These are phyloP conservation scores for Rhinoraja longicauda DNA, from an alignment of 2,797 vertebrate species.

Conservation along the genomic window DNA sequence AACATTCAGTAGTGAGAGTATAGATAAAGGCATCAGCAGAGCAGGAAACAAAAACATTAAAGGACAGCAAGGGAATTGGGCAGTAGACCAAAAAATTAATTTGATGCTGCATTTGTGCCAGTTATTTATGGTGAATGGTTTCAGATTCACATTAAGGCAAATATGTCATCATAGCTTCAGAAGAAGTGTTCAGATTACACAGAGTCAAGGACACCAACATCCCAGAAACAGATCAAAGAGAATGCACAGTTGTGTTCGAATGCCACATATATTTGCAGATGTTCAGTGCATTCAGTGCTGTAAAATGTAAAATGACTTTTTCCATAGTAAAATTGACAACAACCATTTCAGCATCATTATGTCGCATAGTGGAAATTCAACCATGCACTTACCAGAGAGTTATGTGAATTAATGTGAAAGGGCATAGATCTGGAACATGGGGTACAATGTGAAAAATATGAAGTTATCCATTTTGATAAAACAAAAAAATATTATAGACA, in stretches of 20 bases:
- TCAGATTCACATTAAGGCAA: not conserved
- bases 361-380: too few species aligned
- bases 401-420: too few species aligned
- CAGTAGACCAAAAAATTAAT: conserved; percentile 8
- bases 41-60: not conserved
- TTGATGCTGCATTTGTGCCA: not conserved
- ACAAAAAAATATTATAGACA: too few species aligned
- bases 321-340: too few species aligned
- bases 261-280: too few species aligned
- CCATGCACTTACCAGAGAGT: too few species aligned
- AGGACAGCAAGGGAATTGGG: not conserved
- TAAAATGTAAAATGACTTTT: too few species aligned
- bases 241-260: not conserved
- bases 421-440: too few species aligned
- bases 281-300: too few species aligned
- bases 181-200: not conserved
- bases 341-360: too few species aligned
- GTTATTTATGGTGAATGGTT: not conserved
- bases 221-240: not conserved
- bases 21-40: not conserved
- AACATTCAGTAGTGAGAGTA: not conserved
- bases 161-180: not conserved
- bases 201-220: not conserved
- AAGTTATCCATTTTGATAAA: too few species aligned
- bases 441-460: too few species aligned